These are phyloP conservation scores for Hofmannophila pseudospretella DNA, from an alignment of 2,888 invertebrate species.

Conservation along the genomic window DNA sequence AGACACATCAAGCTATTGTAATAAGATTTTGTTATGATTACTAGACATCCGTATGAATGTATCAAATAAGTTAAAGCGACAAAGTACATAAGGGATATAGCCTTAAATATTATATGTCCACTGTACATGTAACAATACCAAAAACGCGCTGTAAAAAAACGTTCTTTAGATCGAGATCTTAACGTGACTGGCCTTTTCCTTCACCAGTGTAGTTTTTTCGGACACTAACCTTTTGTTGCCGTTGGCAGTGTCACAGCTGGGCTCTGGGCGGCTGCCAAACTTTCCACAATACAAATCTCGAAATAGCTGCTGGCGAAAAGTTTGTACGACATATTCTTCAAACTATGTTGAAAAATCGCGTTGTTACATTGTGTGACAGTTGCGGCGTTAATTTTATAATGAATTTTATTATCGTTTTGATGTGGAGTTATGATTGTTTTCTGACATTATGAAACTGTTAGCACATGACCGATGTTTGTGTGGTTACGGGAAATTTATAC, in stretches of 20 bases:
- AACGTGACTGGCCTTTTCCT: background rate
- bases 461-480: too few species aligned
- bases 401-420: background rate
- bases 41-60: too few species aligned
- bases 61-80: too few species aligned
- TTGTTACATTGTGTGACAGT: slow-evolving; percentile 1
- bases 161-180: too few species aligned
- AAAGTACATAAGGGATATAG: too few species aligned
- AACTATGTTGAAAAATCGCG: slow-evolving; percentile 27
- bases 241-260: slow-evolving; percentile 67
- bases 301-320: slow-evolving; percentile 59
- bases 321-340: slow-evolving; percentile 42
- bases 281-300: slow-evolving; percentile 63
- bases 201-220: slow-evolving; percentile 41
- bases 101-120: too few species aligned
- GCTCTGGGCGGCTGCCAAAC: slow-evolving; percentile 62
- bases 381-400: background rate
- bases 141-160: too few species aligned
- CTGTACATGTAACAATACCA: too few species aligned
- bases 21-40: too few species aligned
- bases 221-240: slow-evolving; percentile 67
- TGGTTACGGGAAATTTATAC: too few species aligned
- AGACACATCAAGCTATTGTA: too few species aligned
- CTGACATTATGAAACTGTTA: too few species aligned
- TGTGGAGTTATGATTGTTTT: background rate